A percentile compares a stretch with the other conserved stretches of the same genome.
Evolutionary conservation across 2,113 vertebrate genomes (phyloP).

Genomic region (Vidua chalybeata): DNA sequence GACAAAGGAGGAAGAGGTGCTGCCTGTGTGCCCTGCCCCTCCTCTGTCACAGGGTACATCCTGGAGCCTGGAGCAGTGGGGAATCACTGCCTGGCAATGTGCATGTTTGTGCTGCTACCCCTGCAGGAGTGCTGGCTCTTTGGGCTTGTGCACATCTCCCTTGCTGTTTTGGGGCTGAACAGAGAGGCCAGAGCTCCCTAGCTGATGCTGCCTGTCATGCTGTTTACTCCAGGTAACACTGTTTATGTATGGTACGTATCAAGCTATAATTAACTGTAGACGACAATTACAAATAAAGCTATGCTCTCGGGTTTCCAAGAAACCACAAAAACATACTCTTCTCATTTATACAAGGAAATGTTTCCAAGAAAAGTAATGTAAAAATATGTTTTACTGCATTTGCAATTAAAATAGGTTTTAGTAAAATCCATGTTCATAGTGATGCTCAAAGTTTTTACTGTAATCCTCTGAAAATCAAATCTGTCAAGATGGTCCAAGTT

Average conservation of each 20-base stretch:
- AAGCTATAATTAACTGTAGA: slow-evolving; percentile 75
- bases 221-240: slow-evolving; percentile 31
- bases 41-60: neutral
- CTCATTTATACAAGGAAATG: slow-evolving; percentile 68
- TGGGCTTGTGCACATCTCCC: neutral
- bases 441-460: slow-evolving; percentile 50
- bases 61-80: neutral
- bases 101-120: neutral
- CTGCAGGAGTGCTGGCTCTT: neutral
- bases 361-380: slow-evolving; percentile 78
- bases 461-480: slow-evolving; percentile 52
- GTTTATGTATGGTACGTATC: slow-evolving; percentile 61
- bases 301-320: slow-evolving; percentile 76
- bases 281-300: slow-evolving; percentile 77
- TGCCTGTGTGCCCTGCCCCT: neutral
- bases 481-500: slow-evolving; percentile 48
- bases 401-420: slow-evolving; percentile 78
- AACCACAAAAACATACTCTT: slow-evolving; percentile 72
- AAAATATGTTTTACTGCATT: slow-evolving; percentile 73
- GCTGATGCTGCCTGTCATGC: neutral
- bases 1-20: neutral
- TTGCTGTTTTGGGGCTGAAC: neutral
- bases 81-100: neutral
- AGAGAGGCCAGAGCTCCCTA: neutral
- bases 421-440: slow-evolving; percentile 67